Evolutionary conservation across 2,113 vertebrate genomes (phyloP).

Genomic region (Paramormyrops kingsleyae): DNA sequence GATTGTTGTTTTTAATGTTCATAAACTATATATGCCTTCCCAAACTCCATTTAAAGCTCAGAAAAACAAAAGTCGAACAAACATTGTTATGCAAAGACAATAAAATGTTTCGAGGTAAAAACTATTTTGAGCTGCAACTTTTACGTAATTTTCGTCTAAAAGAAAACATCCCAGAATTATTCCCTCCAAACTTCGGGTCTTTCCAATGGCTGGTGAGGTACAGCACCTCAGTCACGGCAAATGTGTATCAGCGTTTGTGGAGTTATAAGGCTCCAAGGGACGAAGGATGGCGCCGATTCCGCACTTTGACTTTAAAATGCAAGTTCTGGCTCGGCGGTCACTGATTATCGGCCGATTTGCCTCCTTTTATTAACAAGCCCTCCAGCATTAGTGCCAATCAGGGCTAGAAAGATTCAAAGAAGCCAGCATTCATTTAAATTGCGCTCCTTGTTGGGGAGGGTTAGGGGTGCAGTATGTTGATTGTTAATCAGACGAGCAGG

Average conservation of each 20-base stretch:
- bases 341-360: conserved; percentile 5
- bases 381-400: conserved; percentile 19
- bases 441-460: not conserved
- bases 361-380: conserved; percentile 9
- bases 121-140: not conserved
- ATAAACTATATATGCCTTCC: not conserved
- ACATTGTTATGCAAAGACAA: not conserved
- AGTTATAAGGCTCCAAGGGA: not conserved
- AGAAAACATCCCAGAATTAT: not conserved
- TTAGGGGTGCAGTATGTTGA: not conserved
- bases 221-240: not conserved
- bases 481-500: conserved; percentile 15
- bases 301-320: conserved; percentile 3
- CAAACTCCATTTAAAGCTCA: not conserved
- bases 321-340: not conserved
- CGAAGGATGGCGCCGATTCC: not conserved
- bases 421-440: not conserved
- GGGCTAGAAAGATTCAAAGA: not conserved
- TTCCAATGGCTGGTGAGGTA: not conserved
- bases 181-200: not conserved
- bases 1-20: not conserved
- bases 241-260: not conserved
- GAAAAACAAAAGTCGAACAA: not conserved
- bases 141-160: not conserved
- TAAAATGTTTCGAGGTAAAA: not conserved